Conservation (phyloP, 2,113 vertebrate genomes). For the Psilopsiagon aymara region DNA sequence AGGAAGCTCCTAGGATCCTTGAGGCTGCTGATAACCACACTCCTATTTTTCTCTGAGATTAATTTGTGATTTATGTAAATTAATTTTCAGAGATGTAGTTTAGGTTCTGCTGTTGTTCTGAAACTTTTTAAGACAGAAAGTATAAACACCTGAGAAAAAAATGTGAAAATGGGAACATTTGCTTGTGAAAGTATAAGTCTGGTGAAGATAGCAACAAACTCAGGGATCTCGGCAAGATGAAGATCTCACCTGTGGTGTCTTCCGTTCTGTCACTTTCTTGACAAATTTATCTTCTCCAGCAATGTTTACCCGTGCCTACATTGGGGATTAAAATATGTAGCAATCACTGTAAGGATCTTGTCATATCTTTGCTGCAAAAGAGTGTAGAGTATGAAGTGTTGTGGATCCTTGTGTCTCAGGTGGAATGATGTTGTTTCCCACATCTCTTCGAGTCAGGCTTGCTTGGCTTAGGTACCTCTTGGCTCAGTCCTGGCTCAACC, state of each 20-base stretch:
- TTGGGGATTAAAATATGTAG: background rate
- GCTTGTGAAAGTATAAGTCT: background rate
- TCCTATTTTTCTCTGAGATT: background rate
- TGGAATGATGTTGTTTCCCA: rapidly evolving
- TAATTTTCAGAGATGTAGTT: background rate
- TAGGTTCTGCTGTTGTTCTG: background rate
- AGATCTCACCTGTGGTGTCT: background rate
- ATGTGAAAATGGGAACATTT: background rate
- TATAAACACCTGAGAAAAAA: background rate
- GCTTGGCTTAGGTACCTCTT: background rate
- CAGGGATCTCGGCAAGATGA: background rate
- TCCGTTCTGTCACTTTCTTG: background rate
- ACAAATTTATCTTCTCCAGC: background rate
- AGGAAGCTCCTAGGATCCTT: background rate
- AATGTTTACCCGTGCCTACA: background rate
- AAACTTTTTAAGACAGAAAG: background rate
- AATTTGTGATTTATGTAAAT: background rate
- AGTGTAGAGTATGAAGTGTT: background rate
- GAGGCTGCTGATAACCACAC: background rate
- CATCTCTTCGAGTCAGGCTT: background rate
- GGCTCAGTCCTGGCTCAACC: background rate
- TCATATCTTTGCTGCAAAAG: background rate
- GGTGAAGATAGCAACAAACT: background rate
- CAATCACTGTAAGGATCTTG: background rate
- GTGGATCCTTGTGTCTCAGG: background rate